Conservation (phyloP, 2,888 invertebrate genomes). For the Polyommatus icarus region DNA sequence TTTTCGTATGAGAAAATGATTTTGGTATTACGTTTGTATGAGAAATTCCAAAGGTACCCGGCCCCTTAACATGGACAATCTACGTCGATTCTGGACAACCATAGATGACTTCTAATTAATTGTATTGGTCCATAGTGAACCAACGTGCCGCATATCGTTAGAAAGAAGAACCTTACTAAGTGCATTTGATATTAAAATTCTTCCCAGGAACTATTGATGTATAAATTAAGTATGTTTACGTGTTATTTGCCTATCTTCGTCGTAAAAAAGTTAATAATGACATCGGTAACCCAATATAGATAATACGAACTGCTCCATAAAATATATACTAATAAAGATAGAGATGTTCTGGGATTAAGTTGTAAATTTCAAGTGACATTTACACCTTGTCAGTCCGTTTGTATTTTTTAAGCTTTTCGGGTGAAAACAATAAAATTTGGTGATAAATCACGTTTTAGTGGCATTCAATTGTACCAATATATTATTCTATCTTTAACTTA, state of each 20-base stretch:
- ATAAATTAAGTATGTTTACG: constrained; percentile 20
- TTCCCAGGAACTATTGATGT: constrained; percentile 9
- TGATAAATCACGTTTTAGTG: not conserved
- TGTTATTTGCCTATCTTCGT: constrained; percentile 25
- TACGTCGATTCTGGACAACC: no score
- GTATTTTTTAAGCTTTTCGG: constrained; percentile 11
- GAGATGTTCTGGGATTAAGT: constrained; percentile 12
- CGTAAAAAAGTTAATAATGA: constrained; percentile 27
- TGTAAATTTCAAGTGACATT: constrained; percentile 24
- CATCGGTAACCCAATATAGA: constrained; percentile 21
- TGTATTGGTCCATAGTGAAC: no score
- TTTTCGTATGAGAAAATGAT: no score
- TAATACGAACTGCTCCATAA: constrained; percentile 7
- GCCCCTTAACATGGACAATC: no score
- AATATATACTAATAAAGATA: constrained; percentile 13
- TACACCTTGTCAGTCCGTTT: constrained; percentile 24
- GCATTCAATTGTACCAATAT: not conserved
- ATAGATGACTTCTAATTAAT: no score
- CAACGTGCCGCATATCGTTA: not conserved
- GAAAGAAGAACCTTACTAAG: not conserved
- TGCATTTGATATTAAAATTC: constrained; percentile 8
- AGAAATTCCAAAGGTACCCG: no score
- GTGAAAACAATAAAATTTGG: not conserved
- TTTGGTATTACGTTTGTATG: no score
- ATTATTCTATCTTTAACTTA: not conserved